Conservation (phyloP, 2,797 vertebrate genomes). For the Tapirus indicus region DNA sequence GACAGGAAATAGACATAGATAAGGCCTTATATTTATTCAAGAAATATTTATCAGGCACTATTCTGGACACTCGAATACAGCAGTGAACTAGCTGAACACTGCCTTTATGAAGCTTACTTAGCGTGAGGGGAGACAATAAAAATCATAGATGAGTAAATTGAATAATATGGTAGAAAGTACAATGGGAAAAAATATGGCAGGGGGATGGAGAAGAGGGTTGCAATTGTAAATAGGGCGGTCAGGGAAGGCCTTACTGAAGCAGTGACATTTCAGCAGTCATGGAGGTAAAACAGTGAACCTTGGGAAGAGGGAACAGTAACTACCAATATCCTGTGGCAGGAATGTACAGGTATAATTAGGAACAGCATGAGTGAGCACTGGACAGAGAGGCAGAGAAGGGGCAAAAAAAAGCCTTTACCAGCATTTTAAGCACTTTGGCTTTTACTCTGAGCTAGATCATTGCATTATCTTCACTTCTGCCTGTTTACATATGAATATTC, state of each 20-base stretch:
- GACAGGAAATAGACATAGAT: neutral
- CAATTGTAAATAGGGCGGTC: neutral
- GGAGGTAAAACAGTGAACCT: neutral
- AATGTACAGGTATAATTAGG: neutral
- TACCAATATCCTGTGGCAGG: neutral
- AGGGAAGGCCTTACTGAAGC: neutral
- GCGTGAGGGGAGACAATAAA: neutral
- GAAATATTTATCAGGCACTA: neutral
- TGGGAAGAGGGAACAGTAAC: neutral
- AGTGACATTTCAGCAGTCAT: neutral
- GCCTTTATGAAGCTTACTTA: neutral
- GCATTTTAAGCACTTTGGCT: neutral
- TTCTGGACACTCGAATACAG: neutral
- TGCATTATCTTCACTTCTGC: neutral
- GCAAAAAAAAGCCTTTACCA: neutral
- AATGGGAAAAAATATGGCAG: neutral
- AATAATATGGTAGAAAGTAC: neutral
- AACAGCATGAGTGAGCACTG: neutral
- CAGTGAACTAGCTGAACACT: neutral
- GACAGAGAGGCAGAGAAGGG: neutral
- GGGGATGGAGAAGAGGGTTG: neutral
- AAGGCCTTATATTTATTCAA: conserved; percentile 1
- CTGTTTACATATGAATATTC: neutral
- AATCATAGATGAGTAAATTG: neutral
- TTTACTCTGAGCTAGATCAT: neutral